Percentiles rank a stretch among this genome's conserved stretches.
Conservation (phyloP, 2,113 vertebrate species). For the Cheilinus undulatus region DNA sequence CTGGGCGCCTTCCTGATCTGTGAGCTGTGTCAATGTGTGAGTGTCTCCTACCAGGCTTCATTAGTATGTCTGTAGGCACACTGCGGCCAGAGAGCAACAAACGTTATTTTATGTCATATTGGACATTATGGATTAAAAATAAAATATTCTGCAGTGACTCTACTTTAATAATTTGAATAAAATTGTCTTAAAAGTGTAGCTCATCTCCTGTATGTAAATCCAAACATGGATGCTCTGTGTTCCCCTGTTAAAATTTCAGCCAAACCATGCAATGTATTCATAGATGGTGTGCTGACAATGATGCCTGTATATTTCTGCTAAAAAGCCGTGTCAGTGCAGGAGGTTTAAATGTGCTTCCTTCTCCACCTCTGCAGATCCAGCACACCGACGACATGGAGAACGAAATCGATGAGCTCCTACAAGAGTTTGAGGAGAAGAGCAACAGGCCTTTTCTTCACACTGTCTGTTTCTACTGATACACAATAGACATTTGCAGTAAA, state of each 20-base stretch:
- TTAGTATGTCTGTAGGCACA: background rate
- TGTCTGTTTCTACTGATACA: conserved; percentile 96
- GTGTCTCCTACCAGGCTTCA: conserved; percentile 67
- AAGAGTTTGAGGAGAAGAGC: conserved; percentile 99
- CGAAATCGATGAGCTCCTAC: conserved; percentile 97
- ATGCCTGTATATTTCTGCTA: background rate
- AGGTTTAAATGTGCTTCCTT: background rate
- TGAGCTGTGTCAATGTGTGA: conserved; percentile 99
- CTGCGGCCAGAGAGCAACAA: background rate
- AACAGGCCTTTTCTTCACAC: conserved; percentile 96
- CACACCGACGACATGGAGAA: conserved; percentile 99
- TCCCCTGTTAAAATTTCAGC: background rate
- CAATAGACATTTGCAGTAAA: conserved; percentile 65
- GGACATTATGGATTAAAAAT: background rate
- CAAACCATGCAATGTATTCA: background rate
- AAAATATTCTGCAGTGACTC: background rate
- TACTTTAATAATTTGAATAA: background rate
- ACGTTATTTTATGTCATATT: background rate
- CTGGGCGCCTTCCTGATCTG: conserved; percentile 98
- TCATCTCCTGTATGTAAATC: background rate
- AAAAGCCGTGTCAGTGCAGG: background rate
- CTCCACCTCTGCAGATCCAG: conserved; percentile 88
- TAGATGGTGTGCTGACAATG: background rate
- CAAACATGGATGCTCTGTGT: background rate
- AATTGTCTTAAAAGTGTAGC: background rate